Percentiles rank a stretch among this genome's conserved stretches.
Conservation (phyloP, 23 tunicate genomes). For the Ciona savignyi region DNA sequence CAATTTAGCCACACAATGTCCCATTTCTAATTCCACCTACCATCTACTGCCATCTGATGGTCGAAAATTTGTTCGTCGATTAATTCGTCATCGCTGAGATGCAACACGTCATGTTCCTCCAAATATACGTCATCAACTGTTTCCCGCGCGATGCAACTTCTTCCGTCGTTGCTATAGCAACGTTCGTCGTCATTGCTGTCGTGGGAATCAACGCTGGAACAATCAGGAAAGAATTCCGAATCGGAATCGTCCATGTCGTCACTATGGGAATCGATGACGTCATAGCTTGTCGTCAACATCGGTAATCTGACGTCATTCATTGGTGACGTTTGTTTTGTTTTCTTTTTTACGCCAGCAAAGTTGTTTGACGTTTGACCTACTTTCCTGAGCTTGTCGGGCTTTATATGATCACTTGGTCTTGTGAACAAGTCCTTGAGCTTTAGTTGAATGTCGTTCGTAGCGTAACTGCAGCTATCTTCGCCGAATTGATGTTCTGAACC, state of each 20-base stretch:
- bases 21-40: no score
- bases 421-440: not conserved
- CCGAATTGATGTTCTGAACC: not conserved
- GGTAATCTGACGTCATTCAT: not conserved
- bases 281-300: not conserved
- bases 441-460: not conserved
- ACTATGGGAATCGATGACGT: not conserved
- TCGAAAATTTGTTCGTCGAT: no score
- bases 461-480: no score
- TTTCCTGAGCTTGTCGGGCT: not conserved
- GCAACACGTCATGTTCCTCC: not conserved
- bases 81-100: not conserved
- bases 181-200: constrained; percentile 18
- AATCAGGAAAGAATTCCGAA: constrained; percentile 83
- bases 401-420: not conserved
- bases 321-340: not conserved
- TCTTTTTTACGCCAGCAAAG: not conserved
- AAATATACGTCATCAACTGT: not conserved
- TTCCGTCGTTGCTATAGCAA: not conserved
- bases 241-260: constrained; percentile 49
- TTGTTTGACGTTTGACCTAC: no score
- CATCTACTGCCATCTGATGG: not conserved
- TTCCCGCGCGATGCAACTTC: not conserved
- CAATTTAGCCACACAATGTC: no score
- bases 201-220: constrained; percentile 69